These are phyloP conservation scores for Abrostola triplasia DNA, from an alignment of 2,888 invertebrate species.

Conservation along the genomic window DNA sequence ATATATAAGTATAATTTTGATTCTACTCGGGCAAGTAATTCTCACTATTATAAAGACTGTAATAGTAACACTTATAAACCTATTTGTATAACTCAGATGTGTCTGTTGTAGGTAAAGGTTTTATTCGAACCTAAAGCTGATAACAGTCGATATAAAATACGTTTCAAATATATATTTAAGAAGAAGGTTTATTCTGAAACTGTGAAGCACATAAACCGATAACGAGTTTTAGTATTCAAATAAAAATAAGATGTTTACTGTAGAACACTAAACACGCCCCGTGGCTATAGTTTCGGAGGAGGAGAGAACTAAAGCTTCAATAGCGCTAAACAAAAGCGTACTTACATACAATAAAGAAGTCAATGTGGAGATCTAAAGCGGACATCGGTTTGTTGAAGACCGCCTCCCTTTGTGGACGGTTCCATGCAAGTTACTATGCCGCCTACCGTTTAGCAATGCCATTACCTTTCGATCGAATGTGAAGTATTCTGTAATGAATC, in stretches of 20 bases:
- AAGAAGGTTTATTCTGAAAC: neutral
- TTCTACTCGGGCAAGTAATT: no score
- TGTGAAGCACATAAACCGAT: neutral
- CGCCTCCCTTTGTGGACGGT: slow-evolving; percentile 54
- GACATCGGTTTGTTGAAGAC: slow-evolving; percentile 57
- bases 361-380: slow-evolving; percentile 56
- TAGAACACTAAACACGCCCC: slow-evolving; percentile 33
- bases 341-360: slow-evolving; percentile 57
- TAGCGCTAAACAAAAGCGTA: slow-evolving; percentile 48
- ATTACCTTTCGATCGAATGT: slow-evolving; percentile 66
- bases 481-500: slow-evolving; percentile 68
- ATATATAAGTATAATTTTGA: no score
- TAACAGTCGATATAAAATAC: no score
- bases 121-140: no score
- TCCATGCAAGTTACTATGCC: slow-evolving; percentile 55
- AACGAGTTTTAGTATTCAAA: slow-evolving; percentile 21
- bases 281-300: slow-evolving; percentile 43
- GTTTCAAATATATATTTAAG: neutral
- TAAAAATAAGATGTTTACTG: slow-evolving; percentile 31
- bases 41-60: no score
- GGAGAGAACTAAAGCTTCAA: slow-evolving; percentile 24
- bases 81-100: no score
- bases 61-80: no score
- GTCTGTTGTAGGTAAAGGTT: no score
- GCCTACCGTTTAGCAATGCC: slow-evolving; percentile 63